Evolutionary conservation across 2,888 invertebrate species (phyloP).

Genomic region (Ophraella communa): DNA sequence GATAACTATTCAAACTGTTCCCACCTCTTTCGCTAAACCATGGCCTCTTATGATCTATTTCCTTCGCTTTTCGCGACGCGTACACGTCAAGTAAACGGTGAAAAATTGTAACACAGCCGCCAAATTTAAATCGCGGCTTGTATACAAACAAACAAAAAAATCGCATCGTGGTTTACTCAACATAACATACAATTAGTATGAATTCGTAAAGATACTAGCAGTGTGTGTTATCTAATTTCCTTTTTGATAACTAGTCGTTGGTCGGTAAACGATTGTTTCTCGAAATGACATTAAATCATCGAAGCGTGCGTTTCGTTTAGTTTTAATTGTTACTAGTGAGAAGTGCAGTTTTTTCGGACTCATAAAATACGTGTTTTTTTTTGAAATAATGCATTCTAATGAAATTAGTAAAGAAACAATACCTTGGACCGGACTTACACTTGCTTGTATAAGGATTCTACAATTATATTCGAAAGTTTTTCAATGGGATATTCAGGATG

Average conservation of each 20-base stretch:
- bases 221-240: slow-evolving; percentile 31
- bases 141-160: slow-evolving; percentile 37
- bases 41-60: slow-evolving; percentile 38
- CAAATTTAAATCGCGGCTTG: slow-evolving; percentile 48
- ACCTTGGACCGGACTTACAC: slow-evolving; percentile 84
- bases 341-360: background rate
- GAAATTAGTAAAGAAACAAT: slow-evolving; percentile 44
- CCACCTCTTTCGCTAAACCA: slow-evolving; percentile 39
- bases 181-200: slow-evolving; percentile 12
- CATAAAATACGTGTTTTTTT: background rate
- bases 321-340: background rate
- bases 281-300: slow-evolving; percentile 17
- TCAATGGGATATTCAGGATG: slow-evolving; percentile 63
- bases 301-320: background rate
- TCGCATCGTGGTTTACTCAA: background rate
- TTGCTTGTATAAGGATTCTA: slow-evolving; percentile 82
- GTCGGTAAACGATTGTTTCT: slow-evolving; percentile 17
- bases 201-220: slow-evolving; percentile 17
- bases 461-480: slow-evolving; percentile 89
- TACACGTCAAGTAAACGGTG: slow-evolving; percentile 41
- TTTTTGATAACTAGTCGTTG: slow-evolving; percentile 21
- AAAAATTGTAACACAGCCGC: slow-evolving; percentile 42
- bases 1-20: slow-evolving; percentile 3
- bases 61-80: slow-evolving; percentile 42
- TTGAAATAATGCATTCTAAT: slow-evolving; percentile 46